phyloP scores from a whole-genome alignment of 2,888 invertebrate genomes.

The Cataglyphis livida region DNA sequence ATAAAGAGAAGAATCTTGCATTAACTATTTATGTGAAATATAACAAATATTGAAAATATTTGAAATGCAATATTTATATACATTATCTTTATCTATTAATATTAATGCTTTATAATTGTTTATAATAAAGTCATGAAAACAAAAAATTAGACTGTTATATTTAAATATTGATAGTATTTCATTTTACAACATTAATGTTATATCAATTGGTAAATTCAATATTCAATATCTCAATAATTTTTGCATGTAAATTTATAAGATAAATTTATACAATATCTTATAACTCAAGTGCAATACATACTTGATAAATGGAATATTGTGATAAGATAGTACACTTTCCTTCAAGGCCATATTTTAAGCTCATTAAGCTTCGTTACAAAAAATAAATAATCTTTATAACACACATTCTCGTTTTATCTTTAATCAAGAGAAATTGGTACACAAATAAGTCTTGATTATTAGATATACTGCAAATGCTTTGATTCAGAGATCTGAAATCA shows the following conservation, averaged over 20 bases:
- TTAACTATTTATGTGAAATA: not conserved
- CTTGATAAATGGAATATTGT: not conserved
- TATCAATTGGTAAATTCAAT: not conserved
- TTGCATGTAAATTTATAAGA: not conserved
- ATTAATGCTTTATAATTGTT: not conserved
- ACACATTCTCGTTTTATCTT: not conserved
- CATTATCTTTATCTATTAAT: not conserved
- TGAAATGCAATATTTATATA: not conserved
- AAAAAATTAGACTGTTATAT: not conserved
- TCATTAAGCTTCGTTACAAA: not conserved
- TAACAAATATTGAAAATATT: not conserved
- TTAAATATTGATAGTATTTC: not conserved
- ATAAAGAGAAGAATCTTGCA: too few species aligned
- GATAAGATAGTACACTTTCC: slow-evolving; percentile 7
- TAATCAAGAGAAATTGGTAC: not conserved
- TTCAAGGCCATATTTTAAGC: slow-evolving; percentile 35
- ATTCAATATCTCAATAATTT: not conserved
- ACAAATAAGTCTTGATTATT: not conserved
- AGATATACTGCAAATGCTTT: not conserved
- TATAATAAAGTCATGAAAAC: not conserved
- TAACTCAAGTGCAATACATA: slow-evolving; percentile 20
- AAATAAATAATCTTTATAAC: not conserved
- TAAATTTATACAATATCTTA: not conserved
- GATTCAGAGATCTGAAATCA: slow-evolving; percentile 27
- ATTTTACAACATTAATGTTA: not conserved